These are phyloP conservation scores for Athene noctua DNA, from an alignment of 2,113 vertebrate genomes.

Conservation along the genomic window DNA sequence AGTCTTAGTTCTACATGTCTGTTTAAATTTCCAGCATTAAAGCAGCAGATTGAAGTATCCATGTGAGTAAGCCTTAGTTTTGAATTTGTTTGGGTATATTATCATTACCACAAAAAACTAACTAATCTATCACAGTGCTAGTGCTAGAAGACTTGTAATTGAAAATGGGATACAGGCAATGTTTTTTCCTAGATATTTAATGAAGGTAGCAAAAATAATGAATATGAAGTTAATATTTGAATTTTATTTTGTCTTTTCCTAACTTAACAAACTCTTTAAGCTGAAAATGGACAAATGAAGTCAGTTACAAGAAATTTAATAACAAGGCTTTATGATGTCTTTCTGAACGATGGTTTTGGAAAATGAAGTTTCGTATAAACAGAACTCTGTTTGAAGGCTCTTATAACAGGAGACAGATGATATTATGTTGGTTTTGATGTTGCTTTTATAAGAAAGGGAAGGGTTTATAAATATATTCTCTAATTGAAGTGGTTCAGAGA, in stretches of 20 bases:
- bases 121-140: not conserved
- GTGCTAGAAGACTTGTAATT: not conserved
- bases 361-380: constrained; percentile 50
- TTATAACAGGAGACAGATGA: constrained; percentile 19
- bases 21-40: not conserved
- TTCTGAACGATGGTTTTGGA: constrained; percentile 1
- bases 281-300: not conserved
- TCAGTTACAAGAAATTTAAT: not conserved
- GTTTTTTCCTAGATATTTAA: not conserved
- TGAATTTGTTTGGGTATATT: not conserved
- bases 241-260: not conserved
- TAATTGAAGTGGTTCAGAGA: constrained; percentile 56
- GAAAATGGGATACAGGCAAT: not conserved
- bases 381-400: constrained; percentile 41
- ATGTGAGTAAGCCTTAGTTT: not conserved
- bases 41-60: not conserved
- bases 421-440: constrained; percentile 50
- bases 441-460: constrained; percentile 34
- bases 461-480: constrained; percentile 40
- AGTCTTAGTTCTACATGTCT: not conserved
- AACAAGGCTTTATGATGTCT: not conserved
- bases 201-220: not conserved
- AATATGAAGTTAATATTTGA: not conserved
- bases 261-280: not conserved
- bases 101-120: not conserved